Evolutionary conservation across 2,888 invertebrate species (phyloP).

Genomic region (Byasa hedistus): DNA sequence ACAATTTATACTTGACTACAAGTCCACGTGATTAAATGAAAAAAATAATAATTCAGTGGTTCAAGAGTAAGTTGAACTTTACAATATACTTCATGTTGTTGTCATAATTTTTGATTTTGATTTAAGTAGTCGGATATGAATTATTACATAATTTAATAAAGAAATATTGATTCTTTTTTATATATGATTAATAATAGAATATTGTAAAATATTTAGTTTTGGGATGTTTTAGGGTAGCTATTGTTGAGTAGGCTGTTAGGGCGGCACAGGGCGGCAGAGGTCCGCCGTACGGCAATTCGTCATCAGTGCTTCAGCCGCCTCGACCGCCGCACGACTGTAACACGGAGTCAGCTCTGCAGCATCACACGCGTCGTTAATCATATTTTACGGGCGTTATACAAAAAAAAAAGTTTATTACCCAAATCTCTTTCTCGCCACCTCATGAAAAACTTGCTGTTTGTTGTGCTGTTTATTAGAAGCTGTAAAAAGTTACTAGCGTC

Average conservation of each 20-base stretch:
- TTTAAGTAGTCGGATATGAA: too few species aligned
- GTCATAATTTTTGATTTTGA: too few species aligned
- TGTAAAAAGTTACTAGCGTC: constrained; percentile 31
- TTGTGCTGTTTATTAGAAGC: constrained; percentile 38
- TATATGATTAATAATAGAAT: too few species aligned
- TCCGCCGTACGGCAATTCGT: constrained; percentile 38
- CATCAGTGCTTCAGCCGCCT: constrained; percentile 61
- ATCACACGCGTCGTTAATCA: constrained; percentile 59
- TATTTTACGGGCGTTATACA: constrained; percentile 54
- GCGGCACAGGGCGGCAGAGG: constrained; percentile 30
- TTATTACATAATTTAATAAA: too few species aligned
- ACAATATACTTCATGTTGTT: too few species aligned
- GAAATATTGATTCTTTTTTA: too few species aligned
- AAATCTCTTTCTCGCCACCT: constrained; percentile 38
- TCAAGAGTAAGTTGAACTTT: too few species aligned
- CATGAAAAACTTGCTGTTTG: constrained; percentile 29
- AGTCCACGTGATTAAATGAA: too few species aligned
- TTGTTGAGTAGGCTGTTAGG: constrained; percentile 4
- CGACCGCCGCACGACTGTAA: constrained; percentile 53
- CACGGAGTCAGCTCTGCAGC: constrained; percentile 40
- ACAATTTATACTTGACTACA: too few species aligned
- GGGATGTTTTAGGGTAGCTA: too few species aligned
- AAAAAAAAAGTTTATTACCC: constrained; percentile 56
- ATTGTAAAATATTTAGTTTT: background rate
- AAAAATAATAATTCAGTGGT: too few species aligned